Base-by-base conservation (phyloP, 2,888 invertebrate species). In the Spilosoma lubricipeda region DNA sequence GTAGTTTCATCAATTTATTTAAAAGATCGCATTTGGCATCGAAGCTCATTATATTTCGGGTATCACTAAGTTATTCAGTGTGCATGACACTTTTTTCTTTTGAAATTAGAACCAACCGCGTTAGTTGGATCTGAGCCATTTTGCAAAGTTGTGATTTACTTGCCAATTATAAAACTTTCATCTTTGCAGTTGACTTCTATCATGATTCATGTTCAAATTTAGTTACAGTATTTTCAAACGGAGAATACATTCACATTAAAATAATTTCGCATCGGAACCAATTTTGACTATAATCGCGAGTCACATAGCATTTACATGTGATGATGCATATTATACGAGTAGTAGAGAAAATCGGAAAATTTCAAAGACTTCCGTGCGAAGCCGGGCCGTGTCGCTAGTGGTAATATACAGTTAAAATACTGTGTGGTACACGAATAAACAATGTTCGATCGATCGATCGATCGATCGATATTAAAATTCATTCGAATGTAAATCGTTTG, bases 71-170 rank as follows among this genome's bases (percentile, higher is more conserved):
- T 69, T 68, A 39, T 64, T 56, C 56, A 70, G 72, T 59, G 20
- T 65, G 42, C 23, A 75, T 59, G 70, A 75, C 63, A 75, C 52
- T 69, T 71, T 77, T 80, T 77, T 75, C 67, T 67, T 68, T 48
- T n/a, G 71, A 74, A 77, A 80, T 73, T 76, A 64, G 71, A 75
- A 68, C 59, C 74, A 67, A 77, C 74, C 74, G 67, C 68, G 65
- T 71, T 67, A 76, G 59, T 80, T 83, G 77, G 80, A 71, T 20
- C 69, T 20, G 11, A 23, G 48, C 36, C 52, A 68, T 72, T 39
- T 27, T 67, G 77, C 80, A 76, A 80, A 74, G 36, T 78, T 72
- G 3, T 71, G 65, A 79, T 79, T 79, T 79, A 76, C 79, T 71
- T 80, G 69, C 74, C 45, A 27, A 64, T 45, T 65, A 20, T 23